Evolutionary conservation across 2,888 invertebrate genomes (phyloP).

Genomic region (Pachycephus smyrnensis): DNA sequence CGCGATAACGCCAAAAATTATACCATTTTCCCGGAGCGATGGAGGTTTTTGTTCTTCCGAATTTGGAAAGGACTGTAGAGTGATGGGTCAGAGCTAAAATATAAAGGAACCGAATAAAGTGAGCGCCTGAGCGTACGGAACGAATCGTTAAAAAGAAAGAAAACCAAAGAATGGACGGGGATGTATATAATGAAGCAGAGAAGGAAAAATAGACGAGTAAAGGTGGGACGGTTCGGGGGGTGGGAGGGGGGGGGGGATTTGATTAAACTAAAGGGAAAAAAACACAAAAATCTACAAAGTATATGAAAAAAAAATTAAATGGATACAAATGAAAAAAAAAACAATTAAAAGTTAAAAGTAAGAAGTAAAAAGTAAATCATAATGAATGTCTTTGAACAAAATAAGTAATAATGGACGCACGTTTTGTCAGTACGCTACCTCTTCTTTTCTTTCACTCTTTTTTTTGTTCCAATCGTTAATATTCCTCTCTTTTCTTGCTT

Average conservation of each 20-base stretch:
- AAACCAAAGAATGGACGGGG: not conserved
- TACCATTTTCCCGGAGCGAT: too few relatives aligned
- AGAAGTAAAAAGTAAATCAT: slow-evolving; percentile 37
- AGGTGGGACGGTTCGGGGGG: not conserved
- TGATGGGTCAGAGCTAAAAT: not conserved
- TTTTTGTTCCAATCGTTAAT: slow-evolving; percentile 12
- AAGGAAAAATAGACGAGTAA: not conserved
- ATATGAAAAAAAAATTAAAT: slow-evolving; percentile 18
- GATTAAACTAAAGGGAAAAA: not conserved
- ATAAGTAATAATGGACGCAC: slow-evolving; percentile 24
- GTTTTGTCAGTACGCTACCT: slow-evolving; percentile 2
- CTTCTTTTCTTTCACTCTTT: slow-evolving; percentile 14
- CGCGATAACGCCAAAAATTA: too few relatives aligned
- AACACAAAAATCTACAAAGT: slow-evolving; percentile 34
- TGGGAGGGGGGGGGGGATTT: not conserved
- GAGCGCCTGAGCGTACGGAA: not conserved
- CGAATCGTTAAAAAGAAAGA: not conserved
- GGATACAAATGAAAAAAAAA: slow-evolving; percentile 20
- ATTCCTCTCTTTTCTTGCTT: slow-evolving; percentile 1
- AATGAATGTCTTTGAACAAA: slow-evolving; percentile 41
- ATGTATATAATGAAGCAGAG: not conserved
- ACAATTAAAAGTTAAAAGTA: slow-evolving; percentile 39
- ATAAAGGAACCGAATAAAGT: not conserved
- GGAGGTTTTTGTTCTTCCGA: too few relatives aligned
- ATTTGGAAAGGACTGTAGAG: not conserved